These are phyloP conservation scores for Orcinus orca DNA, from an alignment of 2,113 vertebrate genomes.

Conservation along the genomic window DNA sequence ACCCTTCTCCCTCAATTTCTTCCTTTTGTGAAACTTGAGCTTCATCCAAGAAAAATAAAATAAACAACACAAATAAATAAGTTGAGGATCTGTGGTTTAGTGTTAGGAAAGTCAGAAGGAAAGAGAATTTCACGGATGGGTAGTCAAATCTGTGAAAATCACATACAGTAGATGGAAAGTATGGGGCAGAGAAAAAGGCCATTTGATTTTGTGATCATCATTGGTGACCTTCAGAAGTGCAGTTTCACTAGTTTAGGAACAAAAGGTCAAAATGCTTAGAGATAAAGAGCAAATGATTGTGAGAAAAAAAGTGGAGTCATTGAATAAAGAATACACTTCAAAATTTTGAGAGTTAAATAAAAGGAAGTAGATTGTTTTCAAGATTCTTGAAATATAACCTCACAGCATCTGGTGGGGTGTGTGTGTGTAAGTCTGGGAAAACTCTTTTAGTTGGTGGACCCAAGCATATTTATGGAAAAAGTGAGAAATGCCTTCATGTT, in stretches of 20 bases:
- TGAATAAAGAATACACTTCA: background rate
- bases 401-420: background rate
- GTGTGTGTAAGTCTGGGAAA: background rate
- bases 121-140: constrained; percentile 56
- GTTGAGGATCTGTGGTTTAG: background rate
- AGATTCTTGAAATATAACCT: background rate
- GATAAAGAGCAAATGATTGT: background rate
- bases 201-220: constrained; percentile 38
- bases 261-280: background rate
- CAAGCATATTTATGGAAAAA: background rate
- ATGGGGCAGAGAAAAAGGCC: background rate
- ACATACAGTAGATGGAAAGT: background rate
- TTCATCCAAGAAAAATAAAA: constrained; percentile 22
- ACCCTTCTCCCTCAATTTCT: background rate
- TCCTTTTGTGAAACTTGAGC: background rate
- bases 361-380: background rate
- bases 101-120: background rate
- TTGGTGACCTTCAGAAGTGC: constrained; percentile 24
- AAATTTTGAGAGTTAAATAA: background rate
- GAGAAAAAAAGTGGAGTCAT: background rate
- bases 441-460: background rate
- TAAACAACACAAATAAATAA: background rate
- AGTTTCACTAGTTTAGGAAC: background rate
- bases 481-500: background rate
- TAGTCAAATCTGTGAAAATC: constrained; percentile 51